Conservation (phyloP, 2,888 invertebrate genomes). For the Drosophila limbata region DNA sequence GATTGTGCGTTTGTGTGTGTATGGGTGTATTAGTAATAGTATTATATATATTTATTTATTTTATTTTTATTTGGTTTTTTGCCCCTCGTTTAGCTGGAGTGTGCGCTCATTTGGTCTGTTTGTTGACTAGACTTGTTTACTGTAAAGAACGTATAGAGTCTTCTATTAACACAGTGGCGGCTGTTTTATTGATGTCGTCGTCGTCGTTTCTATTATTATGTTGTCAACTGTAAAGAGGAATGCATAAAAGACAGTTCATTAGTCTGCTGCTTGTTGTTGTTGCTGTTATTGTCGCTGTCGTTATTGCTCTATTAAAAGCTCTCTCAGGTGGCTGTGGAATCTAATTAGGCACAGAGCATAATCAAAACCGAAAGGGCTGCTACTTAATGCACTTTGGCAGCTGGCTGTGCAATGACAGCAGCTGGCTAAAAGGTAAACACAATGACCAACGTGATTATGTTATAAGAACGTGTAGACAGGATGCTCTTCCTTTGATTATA, state of each 20-base stretch:
- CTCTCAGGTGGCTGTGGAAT: conserved; percentile 59
- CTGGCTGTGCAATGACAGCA: conserved; percentile 18
- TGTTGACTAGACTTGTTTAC: conserved; percentile 74
- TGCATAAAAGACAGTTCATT: conserved; percentile 44
- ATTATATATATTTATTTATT: conserved; percentile 35
- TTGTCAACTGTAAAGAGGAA: conserved; percentile 37
- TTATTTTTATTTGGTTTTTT: conserved; percentile 51
- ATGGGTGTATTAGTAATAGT: conserved; percentile 2
- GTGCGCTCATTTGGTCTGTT: conserved; percentile 70
- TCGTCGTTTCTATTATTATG: conserved; percentile 12
- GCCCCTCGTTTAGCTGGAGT: conserved; percentile 52
- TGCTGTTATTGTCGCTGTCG: conserved; percentile 8
- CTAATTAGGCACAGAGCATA: conserved; percentile 48
- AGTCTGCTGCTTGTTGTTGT: conserved; percentile 23
- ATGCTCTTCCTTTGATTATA: conserved; percentile 52
- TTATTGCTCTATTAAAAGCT: conserved; percentile 41
- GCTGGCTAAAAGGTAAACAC: conserved; percentile 24
- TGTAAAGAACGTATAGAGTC: conserved; percentile 49
- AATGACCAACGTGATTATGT: conserved; percentile 12
- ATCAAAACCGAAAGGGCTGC: conserved; percentile 37
- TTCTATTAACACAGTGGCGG: conserved; percentile 61
- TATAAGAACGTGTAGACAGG: conserved; percentile 28
- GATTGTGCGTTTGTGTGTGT: conserved; percentile 12
- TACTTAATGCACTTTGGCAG: conserved; percentile 43
- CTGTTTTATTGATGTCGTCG: conserved; percentile 31